Conservation (phyloP, 2,888 invertebrate genomes). For the Yponomeuta malinellus region DNA sequence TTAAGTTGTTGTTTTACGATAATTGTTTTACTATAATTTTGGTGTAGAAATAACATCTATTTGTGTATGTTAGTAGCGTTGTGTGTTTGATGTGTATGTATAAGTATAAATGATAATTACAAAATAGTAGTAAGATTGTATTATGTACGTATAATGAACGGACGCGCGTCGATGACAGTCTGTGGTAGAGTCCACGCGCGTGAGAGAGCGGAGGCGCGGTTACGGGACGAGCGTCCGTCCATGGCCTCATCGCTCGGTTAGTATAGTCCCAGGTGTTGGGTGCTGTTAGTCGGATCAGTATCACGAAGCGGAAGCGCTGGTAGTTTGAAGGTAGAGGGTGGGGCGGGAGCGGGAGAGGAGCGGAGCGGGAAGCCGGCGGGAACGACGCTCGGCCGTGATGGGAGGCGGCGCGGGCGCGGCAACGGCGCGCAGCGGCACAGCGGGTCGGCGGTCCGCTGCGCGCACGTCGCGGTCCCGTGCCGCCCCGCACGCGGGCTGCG, state of each 20-base stretch:
- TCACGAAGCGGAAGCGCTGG: constrained; percentile 66
- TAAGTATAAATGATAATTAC: constrained; percentile 29
- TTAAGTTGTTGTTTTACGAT: constrained; percentile 20
- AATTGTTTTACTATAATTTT: constrained; percentile 40
- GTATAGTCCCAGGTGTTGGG: not conserved
- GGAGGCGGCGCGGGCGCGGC: constrained; percentile 64
- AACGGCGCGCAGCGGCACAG: constrained; percentile 25
- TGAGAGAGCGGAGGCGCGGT: not conserved
- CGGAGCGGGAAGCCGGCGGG: constrained; percentile 47
- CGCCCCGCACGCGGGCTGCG: constrained; percentile 54
- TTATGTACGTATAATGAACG: constrained; percentile 56
- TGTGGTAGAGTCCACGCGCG: constrained; percentile 21
- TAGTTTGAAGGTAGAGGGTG: constrained; percentile 30
- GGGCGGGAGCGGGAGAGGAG: constrained; percentile 25
- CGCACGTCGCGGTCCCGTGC: constrained; percentile 53
- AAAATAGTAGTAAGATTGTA: constrained; percentile 18
- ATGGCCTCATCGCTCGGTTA: constrained; percentile 46
- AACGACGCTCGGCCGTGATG: constrained; percentile 60
- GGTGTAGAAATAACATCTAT: constrained; percentile 76
- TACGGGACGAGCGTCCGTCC: constrained; percentile 62
- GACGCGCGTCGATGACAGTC: constrained; percentile 49
- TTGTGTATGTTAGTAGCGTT: constrained; percentile 73
- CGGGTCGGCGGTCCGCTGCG: constrained; percentile 36
- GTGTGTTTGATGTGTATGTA: constrained; percentile 62
- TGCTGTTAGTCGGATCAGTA: constrained; percentile 46